phyloP scores from a whole-genome alignment of 2,888 invertebrate species.

The Brachylomia viminalis region DNA sequence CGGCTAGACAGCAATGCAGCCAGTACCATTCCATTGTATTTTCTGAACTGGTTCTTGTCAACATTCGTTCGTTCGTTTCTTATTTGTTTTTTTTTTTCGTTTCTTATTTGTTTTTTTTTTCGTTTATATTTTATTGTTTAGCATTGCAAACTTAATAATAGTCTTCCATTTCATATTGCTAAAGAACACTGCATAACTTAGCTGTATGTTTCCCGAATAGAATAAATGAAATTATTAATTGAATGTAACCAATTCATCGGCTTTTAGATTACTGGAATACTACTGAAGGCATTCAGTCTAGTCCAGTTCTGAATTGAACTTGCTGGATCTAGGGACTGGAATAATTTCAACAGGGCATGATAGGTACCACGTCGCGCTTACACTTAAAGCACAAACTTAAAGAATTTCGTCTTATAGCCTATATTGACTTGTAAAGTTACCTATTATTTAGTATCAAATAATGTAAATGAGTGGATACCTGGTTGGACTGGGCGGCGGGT shows the following conservation, averaged over 20 bases:
- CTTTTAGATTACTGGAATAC: not conserved
- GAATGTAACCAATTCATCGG: not conserved
- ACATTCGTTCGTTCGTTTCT: not conserved
- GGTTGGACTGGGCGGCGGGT: slow-evolving; percentile 95
- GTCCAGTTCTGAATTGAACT: not conserved
- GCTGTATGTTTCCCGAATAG: not conserved
- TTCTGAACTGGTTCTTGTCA: not conserved
- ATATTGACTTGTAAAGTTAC: not conserved
- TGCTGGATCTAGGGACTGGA: slow-evolving; percentile 6
- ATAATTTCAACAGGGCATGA: not conserved
- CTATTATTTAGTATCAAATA: slow-evolving; percentile 6
- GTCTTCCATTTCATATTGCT: not conserved
- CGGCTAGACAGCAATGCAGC: not conserved
- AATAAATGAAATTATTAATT: not conserved
- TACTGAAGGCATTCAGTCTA: not conserved
- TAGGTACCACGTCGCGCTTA: not conserved
- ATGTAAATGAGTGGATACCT: slow-evolving; percentile 73
- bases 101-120: not conserved
- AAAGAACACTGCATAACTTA: not conserved
- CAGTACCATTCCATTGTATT: not conserved
- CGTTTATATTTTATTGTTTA: not conserved
- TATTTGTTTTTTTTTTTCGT: too few relatives aligned
- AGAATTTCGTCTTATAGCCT: not conserved
- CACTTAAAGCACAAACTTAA: not conserved
- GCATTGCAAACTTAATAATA: not conserved